These are phyloP conservation scores for Troides aeacus DNA, from an alignment of 2,888 invertebrate genomes.

Conservation along the genomic window DNA sequence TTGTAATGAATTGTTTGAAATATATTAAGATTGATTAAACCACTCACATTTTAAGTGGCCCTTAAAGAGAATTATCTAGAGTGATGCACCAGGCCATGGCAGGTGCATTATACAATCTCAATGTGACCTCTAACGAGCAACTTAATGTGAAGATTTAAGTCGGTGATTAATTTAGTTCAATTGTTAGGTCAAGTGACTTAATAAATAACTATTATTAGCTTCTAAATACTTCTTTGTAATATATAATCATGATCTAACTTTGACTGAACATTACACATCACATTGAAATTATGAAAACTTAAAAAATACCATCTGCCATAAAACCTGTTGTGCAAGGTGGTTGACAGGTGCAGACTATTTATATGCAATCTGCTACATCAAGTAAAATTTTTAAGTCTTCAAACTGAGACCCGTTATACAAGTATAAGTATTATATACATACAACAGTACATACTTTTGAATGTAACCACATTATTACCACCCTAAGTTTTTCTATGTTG, in stretches of 20 bases:
- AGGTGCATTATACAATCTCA: slow-evolving; percentile 26
- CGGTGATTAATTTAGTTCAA: slow-evolving; percentile 24
- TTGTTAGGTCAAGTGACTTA: slow-evolving; percentile 14
- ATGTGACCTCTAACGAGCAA: slow-evolving; percentile 20
- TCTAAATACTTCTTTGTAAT: slow-evolving; percentile 3
- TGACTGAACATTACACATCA: neutral
- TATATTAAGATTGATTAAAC: neutral
- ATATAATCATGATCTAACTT: slow-evolving; percentile 1
- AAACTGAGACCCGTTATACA: neutral
- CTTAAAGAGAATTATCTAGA: neutral
- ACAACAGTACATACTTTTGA: no score
- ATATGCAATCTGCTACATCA: slow-evolving; percentile 15
- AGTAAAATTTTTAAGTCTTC: slow-evolving; percentile 16
- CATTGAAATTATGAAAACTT: slow-evolving; percentile 1
- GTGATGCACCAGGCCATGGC: slow-evolving; percentile 11
- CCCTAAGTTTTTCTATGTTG: no score
- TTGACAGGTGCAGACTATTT: slow-evolving; percentile 22
- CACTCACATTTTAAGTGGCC: slow-evolving; percentile 9
- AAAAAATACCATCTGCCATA: slow-evolving; percentile 21
- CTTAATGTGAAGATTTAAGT: slow-evolving; percentile 18
- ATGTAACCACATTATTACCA: no score
- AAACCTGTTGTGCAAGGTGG: slow-evolving; percentile 23
- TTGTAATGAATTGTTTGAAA: neutral
- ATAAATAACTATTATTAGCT: neutral
- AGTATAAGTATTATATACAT: neutral